Evolutionary conservation across 2,113 vertebrate species (phyloP).

Genomic region (Tichodroma muraria): DNA sequence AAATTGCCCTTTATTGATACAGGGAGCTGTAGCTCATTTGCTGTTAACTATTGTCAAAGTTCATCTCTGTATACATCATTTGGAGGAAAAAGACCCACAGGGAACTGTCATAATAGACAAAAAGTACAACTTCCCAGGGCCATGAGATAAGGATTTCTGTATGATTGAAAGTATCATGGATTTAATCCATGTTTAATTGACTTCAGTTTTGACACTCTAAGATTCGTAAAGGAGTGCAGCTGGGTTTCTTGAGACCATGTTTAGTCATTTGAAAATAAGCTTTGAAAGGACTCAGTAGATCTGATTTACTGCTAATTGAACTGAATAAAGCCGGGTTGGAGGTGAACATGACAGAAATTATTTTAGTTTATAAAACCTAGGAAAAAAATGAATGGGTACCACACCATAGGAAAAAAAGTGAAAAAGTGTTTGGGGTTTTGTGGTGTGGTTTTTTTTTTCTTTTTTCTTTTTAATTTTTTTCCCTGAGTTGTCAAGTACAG

Average conservation of each 20-base stretch:
- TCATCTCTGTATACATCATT: not conserved
- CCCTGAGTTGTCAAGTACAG: not conserved
- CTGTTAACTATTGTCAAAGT: not conserved
- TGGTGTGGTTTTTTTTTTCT: too few species aligned
- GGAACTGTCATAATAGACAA: not conserved
- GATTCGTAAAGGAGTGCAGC: not conserved
- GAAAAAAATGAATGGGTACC: rapidly evolving
- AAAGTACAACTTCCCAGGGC: not conserved
- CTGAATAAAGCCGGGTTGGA: not conserved
- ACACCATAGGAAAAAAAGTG: not conserved
- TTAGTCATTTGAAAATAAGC: not conserved
- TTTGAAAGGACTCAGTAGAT: not conserved
- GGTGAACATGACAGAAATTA: not conserved
- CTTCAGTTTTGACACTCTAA: not conserved
- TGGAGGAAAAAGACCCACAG: not conserved
- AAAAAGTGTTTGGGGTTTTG: not conserved
- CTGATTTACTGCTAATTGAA: not conserved
- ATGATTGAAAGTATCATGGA: not conserved
- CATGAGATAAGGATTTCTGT: not conserved
- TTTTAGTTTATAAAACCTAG: not conserved
- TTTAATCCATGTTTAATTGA: not conserved
- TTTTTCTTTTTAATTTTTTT: not conserved
- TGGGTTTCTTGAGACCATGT: not conserved
- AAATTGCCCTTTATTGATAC: not conserved
- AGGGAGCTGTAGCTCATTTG: not conserved